A percentile compares a stretch with the other conserved stretches of the same genome.
Conservation (phyloP, 2,888 invertebrate species). For the Ellobium chinense region DNA sequence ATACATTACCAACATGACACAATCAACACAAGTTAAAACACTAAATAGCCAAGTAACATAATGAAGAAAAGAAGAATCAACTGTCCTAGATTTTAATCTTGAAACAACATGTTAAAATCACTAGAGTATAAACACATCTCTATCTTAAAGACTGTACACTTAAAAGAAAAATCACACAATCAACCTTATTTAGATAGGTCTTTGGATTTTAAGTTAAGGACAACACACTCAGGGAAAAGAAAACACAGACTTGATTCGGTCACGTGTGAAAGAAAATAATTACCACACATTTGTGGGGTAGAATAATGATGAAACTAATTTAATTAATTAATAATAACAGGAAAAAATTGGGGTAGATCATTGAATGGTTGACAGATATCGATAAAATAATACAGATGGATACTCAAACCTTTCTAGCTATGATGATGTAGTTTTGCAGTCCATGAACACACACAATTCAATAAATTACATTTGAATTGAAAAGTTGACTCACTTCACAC, state of each 20-base stretch:
- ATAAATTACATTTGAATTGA: background rate
- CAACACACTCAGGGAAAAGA: background rate
- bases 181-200: background rate
- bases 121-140: constrained; percentile 6
- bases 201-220: constrained; percentile 11
- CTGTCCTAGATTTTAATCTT: constrained; percentile 39
- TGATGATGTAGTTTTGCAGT: background rate
- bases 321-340: background rate
- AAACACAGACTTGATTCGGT: background rate
- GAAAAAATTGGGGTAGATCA: background rate
- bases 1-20: background rate
- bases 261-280: background rate
- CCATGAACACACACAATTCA: background rate
- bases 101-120: constrained; percentile 26
- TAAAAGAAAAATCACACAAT: background rate
- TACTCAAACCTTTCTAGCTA: background rate
- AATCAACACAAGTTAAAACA: background rate
- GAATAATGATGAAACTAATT: background rate
- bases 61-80: background rate
- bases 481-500: too few species aligned
- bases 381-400: background rate
- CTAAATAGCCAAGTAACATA: background rate
- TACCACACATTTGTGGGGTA: background rate
- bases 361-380: background rate
- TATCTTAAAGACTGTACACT: constrained; percentile 19